A percentile compares a stretch with the other conserved stretches of the same genome.
These are phyloP conservation scores for Oxygymnocypris stewartii DNA, from an alignment of 2,113 vertebrate species.

Conservation along the genomic window DNA sequence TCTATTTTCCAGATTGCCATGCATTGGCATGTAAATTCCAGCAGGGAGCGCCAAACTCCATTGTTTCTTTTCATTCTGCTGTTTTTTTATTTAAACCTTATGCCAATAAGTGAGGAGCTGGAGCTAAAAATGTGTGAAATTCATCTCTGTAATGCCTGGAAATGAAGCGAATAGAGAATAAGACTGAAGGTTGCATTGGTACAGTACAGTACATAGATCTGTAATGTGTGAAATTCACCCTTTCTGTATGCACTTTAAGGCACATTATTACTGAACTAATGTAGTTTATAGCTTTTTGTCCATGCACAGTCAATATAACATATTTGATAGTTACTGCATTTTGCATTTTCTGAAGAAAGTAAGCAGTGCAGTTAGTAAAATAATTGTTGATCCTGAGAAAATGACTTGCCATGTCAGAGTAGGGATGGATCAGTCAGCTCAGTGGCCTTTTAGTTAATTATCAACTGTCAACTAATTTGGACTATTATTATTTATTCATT, in stretches of 20 bases:
- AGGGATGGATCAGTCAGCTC: neutral
- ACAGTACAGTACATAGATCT: neutral
- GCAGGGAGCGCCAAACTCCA: conserved; percentile 21
- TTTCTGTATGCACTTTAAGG: too few relatives aligned
- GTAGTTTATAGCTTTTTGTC: too few relatives aligned
- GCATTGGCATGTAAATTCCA: neutral
- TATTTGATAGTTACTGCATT: neutral
- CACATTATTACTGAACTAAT: neutral
- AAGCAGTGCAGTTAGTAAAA: too few relatives aligned
- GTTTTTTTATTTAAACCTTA: neutral
- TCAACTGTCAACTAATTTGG: too few relatives aligned
- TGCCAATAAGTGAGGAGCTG: neutral
- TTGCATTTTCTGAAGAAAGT: neutral
- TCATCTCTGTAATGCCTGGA: neutral
- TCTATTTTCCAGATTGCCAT: neutral
- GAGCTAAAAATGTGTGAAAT: neutral
- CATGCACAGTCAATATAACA: neutral
- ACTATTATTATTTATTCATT: too few relatives aligned
- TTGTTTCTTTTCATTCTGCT: neutral
- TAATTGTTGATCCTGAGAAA: neutral
- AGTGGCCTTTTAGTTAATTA: neutral
- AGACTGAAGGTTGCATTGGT: neutral
- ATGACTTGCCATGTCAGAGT: neutral
- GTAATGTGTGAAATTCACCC: neutral
- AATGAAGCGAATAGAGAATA: neutral